Percentiles rank a stretch among this genome's conserved stretches.
These are phyloP conservation scores for Eledona agricola DNA, from an alignment of 2,888 invertebrate species.

Conservation along the genomic window DNA sequence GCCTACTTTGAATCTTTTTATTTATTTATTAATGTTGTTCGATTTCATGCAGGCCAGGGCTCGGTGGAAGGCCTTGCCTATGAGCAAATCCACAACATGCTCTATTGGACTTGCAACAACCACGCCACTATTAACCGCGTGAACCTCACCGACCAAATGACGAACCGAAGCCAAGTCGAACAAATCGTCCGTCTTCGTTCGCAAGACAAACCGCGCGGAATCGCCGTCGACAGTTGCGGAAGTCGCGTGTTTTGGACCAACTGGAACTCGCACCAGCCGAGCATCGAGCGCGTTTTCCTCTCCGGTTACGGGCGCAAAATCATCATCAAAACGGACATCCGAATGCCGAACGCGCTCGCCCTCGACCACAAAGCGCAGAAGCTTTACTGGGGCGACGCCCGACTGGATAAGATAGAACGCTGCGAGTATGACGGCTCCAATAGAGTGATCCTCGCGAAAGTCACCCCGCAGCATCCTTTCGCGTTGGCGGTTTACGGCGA, in stretches of 20 bases:
- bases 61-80: conserved; percentile 89
- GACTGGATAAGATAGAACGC: conserved; percentile 85
- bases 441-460: conserved; percentile 72
- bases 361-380: conserved; percentile 79
- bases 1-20: background rate
- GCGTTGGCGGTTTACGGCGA: conserved; percentile 84
- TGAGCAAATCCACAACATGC: conserved; percentile 71
- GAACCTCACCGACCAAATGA: conserved; percentile 62
- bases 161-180: conserved; percentile 60
- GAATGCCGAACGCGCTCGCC: conserved; percentile 87
- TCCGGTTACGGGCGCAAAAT: conserved; percentile 68
- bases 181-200: conserved; percentile 72
- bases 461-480: conserved; percentile 86
- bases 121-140: conserved; percentile 76
- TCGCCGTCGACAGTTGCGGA: conserved; percentile 84
- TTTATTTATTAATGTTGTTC: background rate
- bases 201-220: conserved; percentile 84
- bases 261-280: conserved; percentile 84
- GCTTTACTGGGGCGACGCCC: conserved; percentile 86
- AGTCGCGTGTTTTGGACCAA: conserved; percentile 88
- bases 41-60: conserved; percentile 71
- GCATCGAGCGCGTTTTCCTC: conserved; percentile 77
- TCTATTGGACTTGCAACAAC: conserved; percentile 89
- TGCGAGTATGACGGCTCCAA: conserved; percentile 82
- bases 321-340: conserved; percentile 80